A percentile compares a stretch with the other conserved stretches of the same genome.
Conservation (phyloP, 2,113 vertebrate species). For the Chaenocephalus aceratus region DNA sequence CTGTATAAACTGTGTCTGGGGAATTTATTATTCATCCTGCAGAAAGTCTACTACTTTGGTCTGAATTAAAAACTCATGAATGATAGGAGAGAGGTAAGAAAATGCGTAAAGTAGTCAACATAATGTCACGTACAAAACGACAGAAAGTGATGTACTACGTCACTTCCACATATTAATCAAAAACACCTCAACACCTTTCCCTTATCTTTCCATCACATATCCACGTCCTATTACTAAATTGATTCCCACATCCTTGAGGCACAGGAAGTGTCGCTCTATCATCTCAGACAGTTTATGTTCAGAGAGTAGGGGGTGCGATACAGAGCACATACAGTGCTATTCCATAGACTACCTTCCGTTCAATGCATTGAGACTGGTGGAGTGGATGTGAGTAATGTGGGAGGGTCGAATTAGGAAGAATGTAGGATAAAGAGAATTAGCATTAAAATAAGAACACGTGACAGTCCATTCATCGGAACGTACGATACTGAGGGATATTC, state of each 20-base stretch:
- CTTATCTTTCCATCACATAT: slow-evolving; percentile 43
- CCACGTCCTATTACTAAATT: slow-evolving; percentile 59
- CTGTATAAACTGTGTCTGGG: not conserved
- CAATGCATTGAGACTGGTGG: slow-evolving; percentile 31
- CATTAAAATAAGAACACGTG: slow-evolving; percentile 22
- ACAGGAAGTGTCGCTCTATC: slow-evolving; percentile 32
- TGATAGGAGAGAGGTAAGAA: not conserved
- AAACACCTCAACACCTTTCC: slow-evolving; percentile 27
- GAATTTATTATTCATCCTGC: slow-evolving; percentile 12
- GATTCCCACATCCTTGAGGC: slow-evolving; percentile 59
- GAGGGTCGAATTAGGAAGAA: slow-evolving; percentile 7
- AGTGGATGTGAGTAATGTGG: slow-evolving; percentile 15
- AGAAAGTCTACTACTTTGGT: not conserved
- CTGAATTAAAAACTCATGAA: slow-evolving; percentile 23
- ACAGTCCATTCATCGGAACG: slow-evolving; percentile 19
- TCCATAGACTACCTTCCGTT: slow-evolving; percentile 33
- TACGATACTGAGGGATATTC: not conserved
- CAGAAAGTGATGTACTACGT: slow-evolving; percentile 25
- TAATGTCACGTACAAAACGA: slow-evolving; percentile 32
- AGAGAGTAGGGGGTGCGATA: slow-evolving; percentile 12
- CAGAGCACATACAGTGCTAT: not conserved
- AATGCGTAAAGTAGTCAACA: slow-evolving; percentile 18
- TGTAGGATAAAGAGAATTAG: slow-evolving; percentile 21
- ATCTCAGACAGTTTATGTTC: slow-evolving; percentile 54
- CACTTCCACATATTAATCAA: slow-evolving; percentile 30